These are phyloP conservation scores for Agrypnia vestita DNA, from an alignment of 1,140 invertebrate genomes.

Conservation along the genomic window DNA sequence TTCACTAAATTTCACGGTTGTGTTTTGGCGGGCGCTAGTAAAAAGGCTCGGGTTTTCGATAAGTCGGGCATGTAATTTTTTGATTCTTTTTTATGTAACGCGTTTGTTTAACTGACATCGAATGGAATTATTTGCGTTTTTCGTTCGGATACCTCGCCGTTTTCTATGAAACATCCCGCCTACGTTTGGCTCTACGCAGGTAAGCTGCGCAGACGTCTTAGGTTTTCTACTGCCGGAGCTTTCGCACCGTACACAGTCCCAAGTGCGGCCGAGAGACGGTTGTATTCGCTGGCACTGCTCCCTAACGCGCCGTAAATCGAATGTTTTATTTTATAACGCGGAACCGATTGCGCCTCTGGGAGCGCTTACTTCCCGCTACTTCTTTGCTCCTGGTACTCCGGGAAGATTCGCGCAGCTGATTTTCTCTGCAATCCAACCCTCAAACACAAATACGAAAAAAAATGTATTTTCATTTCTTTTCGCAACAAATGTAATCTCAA, in stretches of 20 bases:
- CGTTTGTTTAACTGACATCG: conserved; percentile 3
- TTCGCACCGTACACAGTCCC: conserved; percentile 39
- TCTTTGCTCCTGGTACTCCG: conserved; percentile 4
- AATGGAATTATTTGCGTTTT: conserved; percentile 19
- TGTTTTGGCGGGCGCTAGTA: neutral
- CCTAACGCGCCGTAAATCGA: conserved; percentile 68
- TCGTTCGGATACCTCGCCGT: conserved; percentile 31
- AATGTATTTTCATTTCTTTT: conserved; percentile 3
- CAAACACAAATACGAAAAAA: conserved; percentile 4
- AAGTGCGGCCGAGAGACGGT: conserved; percentile 37
- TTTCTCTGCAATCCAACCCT: neutral
- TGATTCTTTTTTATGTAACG: conserved; percentile 4
- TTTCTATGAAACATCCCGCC: conserved; percentile 40
- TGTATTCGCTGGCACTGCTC: conserved; percentile 49
- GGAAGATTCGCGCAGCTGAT: conserved; percentile 38
- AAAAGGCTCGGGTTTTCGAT: neutral
- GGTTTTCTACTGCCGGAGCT: conserved; percentile 21
- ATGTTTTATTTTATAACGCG: conserved; percentile 71
- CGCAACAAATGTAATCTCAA: neutral
- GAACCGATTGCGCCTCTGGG: conserved; percentile 53
- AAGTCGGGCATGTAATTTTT: neutral
- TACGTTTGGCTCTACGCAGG: conserved; percentile 44
- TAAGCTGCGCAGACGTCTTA: conserved; percentile 42
- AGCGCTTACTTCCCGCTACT: conserved; percentile 35
- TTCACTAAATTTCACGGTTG: neutral